Evolutionary conservation across 2,888 invertebrate genomes (phyloP).

Genomic region (Lingula anatina): DNA sequence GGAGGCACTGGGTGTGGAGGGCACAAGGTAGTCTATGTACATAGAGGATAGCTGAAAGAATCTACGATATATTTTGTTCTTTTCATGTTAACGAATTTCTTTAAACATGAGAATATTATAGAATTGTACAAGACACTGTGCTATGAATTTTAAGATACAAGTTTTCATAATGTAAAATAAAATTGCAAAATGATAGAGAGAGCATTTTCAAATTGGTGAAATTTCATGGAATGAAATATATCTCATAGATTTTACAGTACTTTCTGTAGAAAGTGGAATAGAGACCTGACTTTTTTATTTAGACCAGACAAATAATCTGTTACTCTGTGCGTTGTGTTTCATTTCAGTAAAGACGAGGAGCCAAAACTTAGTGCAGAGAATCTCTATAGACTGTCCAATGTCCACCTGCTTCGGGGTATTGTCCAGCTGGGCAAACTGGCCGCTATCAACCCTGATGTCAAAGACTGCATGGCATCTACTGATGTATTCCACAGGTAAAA

Average conservation of each 20-base stretch:
- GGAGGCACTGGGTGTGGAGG: slow-evolving; percentile 25
- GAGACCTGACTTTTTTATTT: no score
- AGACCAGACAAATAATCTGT: no score
- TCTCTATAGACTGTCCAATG: slow-evolving; percentile 34
- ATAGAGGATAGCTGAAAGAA: background rate
- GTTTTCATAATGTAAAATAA: no score
- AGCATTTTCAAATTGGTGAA: no score
- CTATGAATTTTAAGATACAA: no score
- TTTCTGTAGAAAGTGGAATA: no score
- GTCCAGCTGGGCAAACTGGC: slow-evolving; percentile 39
- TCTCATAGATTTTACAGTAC: no score
- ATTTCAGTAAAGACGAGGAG: background rate
- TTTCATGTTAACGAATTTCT: background rate
- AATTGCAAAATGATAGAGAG: no score
- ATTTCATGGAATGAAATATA: no score
- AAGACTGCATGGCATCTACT: slow-evolving; percentile 32
- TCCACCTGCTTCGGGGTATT: slow-evolving; percentile 38
- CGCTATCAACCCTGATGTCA: slow-evolving; percentile 22
- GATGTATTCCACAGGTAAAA: slow-evolving; percentile 45
- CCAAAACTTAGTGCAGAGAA: slow-evolving; percentile 25
- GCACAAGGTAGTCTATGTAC: slow-evolving; percentile 19
- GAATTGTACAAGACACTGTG: no score
- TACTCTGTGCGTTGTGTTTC: no score
- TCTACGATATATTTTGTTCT: background rate
- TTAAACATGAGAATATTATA: background rate